Evolutionary conservation across 2,113 vertebrate genomes (phyloP).

Genomic region (Salvelinus namaycush): DNA sequence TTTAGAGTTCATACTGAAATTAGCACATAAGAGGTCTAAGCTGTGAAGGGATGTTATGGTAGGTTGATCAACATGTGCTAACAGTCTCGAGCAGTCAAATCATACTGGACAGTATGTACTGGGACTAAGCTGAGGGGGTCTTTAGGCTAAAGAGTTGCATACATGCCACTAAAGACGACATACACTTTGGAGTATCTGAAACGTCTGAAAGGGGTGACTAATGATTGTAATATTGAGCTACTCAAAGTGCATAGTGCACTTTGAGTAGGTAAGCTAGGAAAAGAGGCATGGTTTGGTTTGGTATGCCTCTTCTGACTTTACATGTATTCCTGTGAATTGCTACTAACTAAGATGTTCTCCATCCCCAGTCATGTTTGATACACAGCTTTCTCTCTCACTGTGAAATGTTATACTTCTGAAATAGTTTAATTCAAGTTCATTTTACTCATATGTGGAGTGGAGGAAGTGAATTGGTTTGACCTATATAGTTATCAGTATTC

Average conservation of each 20-base stretch:
- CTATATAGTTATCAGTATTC: background rate
- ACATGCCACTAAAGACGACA: constrained; percentile 4
- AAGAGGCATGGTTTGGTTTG: constrained; percentile 13
- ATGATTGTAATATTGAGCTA: constrained; percentile 55
- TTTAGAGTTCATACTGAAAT: background rate
- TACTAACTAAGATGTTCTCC: constrained; percentile 38
- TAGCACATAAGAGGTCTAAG: background rate
- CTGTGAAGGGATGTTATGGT: background rate
- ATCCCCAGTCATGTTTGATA: constrained; percentile 13
- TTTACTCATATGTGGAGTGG: constrained; percentile 19
- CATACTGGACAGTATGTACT: background rate
- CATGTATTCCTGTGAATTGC: constrained; percentile 40
- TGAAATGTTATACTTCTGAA: constrained; percentile 15
- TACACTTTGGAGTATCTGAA: constrained; percentile 29
- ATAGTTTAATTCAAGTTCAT: constrained; percentile 19
- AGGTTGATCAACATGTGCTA: background rate
- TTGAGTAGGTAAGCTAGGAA: constrained; percentile 25
- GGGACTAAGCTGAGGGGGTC: background rate
- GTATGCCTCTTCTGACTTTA: constrained; percentile 4
- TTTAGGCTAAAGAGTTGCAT: background rate
- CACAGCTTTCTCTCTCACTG: constrained; percentile 35
- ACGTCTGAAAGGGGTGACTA: constrained; percentile 40
- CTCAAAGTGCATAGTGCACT: constrained; percentile 39
- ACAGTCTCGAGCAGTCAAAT: background rate
- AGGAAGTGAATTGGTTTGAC: constrained; percentile 10